Evolutionary conservation across 1,140 invertebrate genomes (phyloP).

Genomic region (Drosophila sproati): DNA sequence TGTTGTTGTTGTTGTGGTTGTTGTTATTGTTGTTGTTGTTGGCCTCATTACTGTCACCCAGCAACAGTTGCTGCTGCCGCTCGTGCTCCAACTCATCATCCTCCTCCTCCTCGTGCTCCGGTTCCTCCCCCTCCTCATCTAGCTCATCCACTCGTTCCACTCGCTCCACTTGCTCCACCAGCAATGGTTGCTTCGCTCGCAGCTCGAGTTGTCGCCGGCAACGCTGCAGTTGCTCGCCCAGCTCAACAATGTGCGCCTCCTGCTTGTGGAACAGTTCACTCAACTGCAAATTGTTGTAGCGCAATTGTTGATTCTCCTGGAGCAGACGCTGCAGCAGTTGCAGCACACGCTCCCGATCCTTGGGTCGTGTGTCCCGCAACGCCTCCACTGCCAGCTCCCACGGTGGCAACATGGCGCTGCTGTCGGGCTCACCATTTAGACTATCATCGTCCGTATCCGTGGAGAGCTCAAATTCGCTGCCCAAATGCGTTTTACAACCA

Average conservation of each 20-base stretch:
- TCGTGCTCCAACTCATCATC: slow-evolving; percentile 36
- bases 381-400: slow-evolving; percentile 81
- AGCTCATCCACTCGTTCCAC: background rate
- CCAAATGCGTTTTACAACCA: slow-evolving; percentile 72
- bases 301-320: slow-evolving; percentile 80
- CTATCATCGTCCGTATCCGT: slow-evolving; percentile 87
- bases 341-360: slow-evolving; percentile 70
- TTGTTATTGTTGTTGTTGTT: slow-evolving; percentile 65
- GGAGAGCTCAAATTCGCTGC: slow-evolving; percentile 87
- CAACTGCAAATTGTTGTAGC: slow-evolving; percentile 70
- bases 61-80: slow-evolving; percentile 9
- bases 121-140: slow-evolving; percentile 12
- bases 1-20: slow-evolving; percentile 42
- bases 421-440: slow-evolving; percentile 84
- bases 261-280: slow-evolving; percentile 70
- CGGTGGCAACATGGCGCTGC: slow-evolving; percentile 75
- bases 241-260: slow-evolving; percentile 74
- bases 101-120: slow-evolving; percentile 12
- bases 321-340: slow-evolving; percentile 70
- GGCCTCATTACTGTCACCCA: slow-evolving; percentile 9
- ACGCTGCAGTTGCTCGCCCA: slow-evolving; percentile 71
- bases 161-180: slow-evolving; percentile 14
- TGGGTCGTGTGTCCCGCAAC: slow-evolving; percentile 65
- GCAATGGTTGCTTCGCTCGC: slow-evolving; percentile 55
- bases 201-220: slow-evolving; percentile 67